These are phyloP conservation scores for Pholis gunnellus DNA, from an alignment of 2,113 vertebrate species.

Conservation along the genomic window DNA sequence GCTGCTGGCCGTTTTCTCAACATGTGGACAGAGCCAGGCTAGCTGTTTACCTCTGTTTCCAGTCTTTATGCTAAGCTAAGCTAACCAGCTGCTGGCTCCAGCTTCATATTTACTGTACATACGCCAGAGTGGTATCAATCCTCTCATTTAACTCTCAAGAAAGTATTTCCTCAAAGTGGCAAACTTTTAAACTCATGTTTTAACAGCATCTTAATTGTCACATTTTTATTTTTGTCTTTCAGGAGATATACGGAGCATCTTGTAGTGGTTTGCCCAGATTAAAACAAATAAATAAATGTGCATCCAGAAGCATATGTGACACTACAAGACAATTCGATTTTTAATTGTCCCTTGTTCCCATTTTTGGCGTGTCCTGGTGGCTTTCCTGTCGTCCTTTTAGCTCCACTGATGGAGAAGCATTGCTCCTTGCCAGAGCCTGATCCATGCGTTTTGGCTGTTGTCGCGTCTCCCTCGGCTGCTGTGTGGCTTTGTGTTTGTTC, in stretches of 20 bases:
- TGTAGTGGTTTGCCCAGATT: not conserved
- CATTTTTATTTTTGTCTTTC: not conserved
- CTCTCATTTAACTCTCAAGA: not conserved
- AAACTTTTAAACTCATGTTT: not conserved
- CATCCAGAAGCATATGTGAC: not conserved
- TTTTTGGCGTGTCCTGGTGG: not conserved
- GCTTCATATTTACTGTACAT: not conserved
- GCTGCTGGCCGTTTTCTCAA: too few species aligned
- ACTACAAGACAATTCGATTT: not conserved
- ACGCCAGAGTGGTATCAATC: not conserved
- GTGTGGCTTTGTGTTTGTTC: not conserved
- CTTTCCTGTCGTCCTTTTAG: not conserved
- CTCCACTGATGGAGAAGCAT: not conserved
- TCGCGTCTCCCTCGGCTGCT: not conserved
- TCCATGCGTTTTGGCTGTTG: constrained; percentile 9
- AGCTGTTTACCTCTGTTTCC: not conserved
- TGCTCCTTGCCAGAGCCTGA: not conserved
- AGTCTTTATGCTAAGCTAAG: constrained; percentile 9
- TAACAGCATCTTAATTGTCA: not conserved
- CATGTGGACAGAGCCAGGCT: not conserved
- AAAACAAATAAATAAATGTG: not conserved
- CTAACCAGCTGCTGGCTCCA: not conserved
- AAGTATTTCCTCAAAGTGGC: not conserved
- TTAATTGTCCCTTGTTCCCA: not conserved
- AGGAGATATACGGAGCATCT: not conserved